Evolutionary conservation across 1,140 invertebrate genomes (phyloP), one percentile per base, ranked within the genome.

Genomic region (Drosophila mauritiana): DNA sequence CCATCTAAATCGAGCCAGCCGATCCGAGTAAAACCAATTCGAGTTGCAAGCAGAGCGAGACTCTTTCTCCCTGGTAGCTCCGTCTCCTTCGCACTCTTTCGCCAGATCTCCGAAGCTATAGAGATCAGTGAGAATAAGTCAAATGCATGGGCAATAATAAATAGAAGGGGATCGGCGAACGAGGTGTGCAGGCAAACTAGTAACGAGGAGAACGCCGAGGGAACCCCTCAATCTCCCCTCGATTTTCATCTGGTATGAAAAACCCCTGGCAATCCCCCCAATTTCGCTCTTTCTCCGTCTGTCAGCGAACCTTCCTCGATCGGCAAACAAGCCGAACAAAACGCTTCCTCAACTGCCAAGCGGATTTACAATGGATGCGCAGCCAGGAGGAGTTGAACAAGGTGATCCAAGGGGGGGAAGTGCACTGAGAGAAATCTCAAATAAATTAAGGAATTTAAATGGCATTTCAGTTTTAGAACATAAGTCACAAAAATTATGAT

Each of bases 321-420:
- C 84, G 65, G 85, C 85, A 84, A 76, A 89, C 84, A 78, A 89
- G 84, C 84, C 78, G 76, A 80, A 74, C 84, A 89, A 89, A 89
- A 89, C 78, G 85, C 85, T 89, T 89, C 84, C 84, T 89, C 84
- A 89, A 80, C 83, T 68, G 69, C 73, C 57, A 74, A 80, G 85
- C 80, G 84, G 80, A 89, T 83, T 88, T 89, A 73, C 84, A 73
- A 83, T 89, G 84, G 73, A 74, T 79, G 79, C 70, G 58, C 27
- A 53, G 69, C 46, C 58, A 46, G 55, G 56, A 56, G 42, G 56
- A 20, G 59, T 53, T 11, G 39, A 25, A 22, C 31, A 42, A n/a
- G 36, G 22, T 34, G 48, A 51, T 51, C 0, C 15, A 39, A 20
- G 17, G 13, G 52, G 25, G 40, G 12, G 13, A 39, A 34, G 12